Conservation (phyloP, 2,113 vertebrate genomes). For the Rissa tridactyla region DNA sequence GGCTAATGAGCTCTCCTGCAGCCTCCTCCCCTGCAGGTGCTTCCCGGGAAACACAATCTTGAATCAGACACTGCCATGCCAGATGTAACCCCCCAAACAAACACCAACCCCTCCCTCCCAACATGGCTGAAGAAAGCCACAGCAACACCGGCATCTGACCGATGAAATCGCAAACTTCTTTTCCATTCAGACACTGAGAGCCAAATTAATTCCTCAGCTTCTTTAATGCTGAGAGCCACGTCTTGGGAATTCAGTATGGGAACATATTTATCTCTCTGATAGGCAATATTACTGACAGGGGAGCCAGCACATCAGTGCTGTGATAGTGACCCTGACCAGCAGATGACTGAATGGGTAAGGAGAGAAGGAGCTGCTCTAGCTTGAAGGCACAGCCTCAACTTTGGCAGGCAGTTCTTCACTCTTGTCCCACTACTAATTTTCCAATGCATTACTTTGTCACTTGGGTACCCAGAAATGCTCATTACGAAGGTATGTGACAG, state of each 20-base stretch:
- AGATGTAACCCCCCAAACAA: neutral
- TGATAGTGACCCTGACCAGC: constrained; percentile 58
- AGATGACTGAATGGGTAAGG: constrained; percentile 59
- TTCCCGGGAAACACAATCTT: constrained; percentile 50
- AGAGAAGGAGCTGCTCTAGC: constrained; percentile 4
- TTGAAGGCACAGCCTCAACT: constrained; percentile 17
- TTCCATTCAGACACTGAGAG: neutral
- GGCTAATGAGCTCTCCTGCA: constrained; percentile 74
- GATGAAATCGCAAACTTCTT: constrained; percentile 11
- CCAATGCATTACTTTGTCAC: constrained; percentile 49
- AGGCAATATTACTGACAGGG: constrained; percentile 42
- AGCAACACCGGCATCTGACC: neutral
- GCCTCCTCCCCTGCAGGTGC: constrained; percentile 60
- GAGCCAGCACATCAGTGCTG: constrained; percentile 6
- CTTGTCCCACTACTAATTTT: constrained; percentile 59
- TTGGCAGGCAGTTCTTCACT: constrained; percentile 57
- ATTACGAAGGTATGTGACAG: constrained; percentile 64
- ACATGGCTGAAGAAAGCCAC: neutral
- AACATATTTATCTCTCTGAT: constrained; percentile 25
- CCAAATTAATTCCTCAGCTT: constrained; percentile 45
- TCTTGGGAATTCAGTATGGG: constrained; percentile 37
- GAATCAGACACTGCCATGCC: constrained; percentile 45
- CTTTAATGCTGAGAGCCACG: constrained; percentile 2
- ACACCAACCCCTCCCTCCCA: neutral
- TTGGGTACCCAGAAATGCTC: constrained; percentile 50